Base-by-base conservation (phyloP, 1,140 invertebrate genomes). In the Pseudomyrmex cubaensis region DNA sequence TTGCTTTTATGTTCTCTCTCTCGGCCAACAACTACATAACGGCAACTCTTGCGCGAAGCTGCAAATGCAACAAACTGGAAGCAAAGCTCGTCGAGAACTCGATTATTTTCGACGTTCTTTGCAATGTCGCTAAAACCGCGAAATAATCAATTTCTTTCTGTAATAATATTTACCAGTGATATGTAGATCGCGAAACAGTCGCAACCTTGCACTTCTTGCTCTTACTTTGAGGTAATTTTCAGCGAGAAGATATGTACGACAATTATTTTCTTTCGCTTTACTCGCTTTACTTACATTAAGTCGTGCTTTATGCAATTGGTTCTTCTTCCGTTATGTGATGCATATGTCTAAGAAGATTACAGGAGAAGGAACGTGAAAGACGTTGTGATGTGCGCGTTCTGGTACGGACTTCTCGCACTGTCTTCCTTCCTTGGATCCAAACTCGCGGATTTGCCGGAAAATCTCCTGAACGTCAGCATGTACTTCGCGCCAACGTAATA, bases 31-130 rank as follows among this genome's bases (percentile, higher is more conserved):
- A 70, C 77, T 50, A 67, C 8, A 35, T 35, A 35, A 35, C 76
- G 52, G 20, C 67, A 67, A 72, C 62, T 62, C 17, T 73, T 22
- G 61, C 78, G 20, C 48, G 44, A 44, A 62, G 44, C 64, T 54
- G 52, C 84, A 66, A 83, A 54, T 74, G 85, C 56, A 84, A 84
- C 85, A 80, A 87, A 84, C 82, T 70, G 70, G 25, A 69, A 69
- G 85, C 69, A 69, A 57, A 56, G 20, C 35, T 72, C 82, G 82
- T 76, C 86, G 74, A 12, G 9, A 50, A 56, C 85, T 87, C 87
- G 74, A 88, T 88, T 88, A 88, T 87, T 88, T 88, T 85, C 75
- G 82, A 87, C 76, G 63, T 87, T 87, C 87, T 70, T 82, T 83
- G 25, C 66, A 48, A 22, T 48, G 17, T 17, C 22, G 56, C 82